These are phyloP conservation scores for Pseudoips prasinana DNA, from an alignment of 2,888 invertebrate genomes.

Conservation along the genomic window DNA sequence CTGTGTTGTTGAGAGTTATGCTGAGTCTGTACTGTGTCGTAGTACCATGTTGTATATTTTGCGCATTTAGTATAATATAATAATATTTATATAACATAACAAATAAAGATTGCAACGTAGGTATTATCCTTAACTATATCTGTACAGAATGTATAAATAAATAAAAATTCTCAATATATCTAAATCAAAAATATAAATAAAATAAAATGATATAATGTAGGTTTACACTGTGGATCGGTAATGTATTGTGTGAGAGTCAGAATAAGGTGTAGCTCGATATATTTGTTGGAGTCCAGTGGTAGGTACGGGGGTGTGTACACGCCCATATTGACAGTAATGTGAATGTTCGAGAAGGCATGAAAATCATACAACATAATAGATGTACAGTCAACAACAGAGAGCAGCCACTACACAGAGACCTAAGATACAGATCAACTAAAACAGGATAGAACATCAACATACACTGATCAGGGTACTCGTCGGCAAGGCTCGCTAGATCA, in stretches of 20 bases:
- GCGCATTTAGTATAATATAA: constrained; percentile 24
- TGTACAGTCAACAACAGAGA: constrained; percentile 81
- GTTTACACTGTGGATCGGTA: constrained; percentile 36
- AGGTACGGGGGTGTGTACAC: constrained; percentile 74
- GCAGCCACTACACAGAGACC: constrained; percentile 82
- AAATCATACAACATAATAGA: constrained; percentile 80
- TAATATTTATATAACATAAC: background rate
- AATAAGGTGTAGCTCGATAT: constrained; percentile 77
- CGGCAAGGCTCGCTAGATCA: constrained; percentile 43
- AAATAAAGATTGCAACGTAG: background rate
- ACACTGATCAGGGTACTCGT: constrained; percentile 48
- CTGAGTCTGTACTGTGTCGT: constrained; percentile 57
- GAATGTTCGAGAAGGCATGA: constrained; percentile 81
- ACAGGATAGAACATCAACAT: constrained; percentile 65
- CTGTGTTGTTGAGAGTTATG: constrained; percentile 65
- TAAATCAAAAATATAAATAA: constrained; percentile 26
- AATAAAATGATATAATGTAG: constrained; percentile 23
- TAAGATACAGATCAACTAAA: constrained; percentile 74
- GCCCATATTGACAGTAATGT: constrained; percentile 78
- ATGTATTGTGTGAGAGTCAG: constrained; percentile 78
- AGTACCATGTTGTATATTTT: constrained; percentile 45
- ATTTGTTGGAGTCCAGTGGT: constrained; percentile 77
- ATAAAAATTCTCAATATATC: constrained; percentile 12
- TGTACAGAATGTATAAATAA: constrained; percentile 15
- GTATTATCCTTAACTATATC: background rate